Base-by-base conservation (phyloP, 2,888 invertebrate species). In the Lacanobia wlatinum region DNA sequence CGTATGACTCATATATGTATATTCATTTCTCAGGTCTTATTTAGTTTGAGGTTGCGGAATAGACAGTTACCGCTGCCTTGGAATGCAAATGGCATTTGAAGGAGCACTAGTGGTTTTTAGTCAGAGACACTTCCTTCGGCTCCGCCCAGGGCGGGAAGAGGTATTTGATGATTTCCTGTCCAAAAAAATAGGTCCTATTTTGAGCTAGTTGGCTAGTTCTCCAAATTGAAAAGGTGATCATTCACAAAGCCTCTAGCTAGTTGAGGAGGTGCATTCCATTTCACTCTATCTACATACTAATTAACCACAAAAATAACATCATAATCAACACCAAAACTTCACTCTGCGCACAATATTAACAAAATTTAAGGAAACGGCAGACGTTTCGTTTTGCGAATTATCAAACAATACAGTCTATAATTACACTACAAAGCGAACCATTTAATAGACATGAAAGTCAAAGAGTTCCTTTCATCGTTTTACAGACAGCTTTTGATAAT, bases 401-500 rank as follows among this genome's bases (percentile, higher is more conserved):
- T 71, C 60, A 83, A 83, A 84, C 73, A 73, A 71, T 66, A 50
- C 43, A 55, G 56, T 63, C 61, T 82, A 78, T 78, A 69, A 80
- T 82, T 82, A 78, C 70, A 78, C 80, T 80, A 80, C 78, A 78
- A 78, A 80, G 80, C 68, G 43, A 9, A 34, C 58, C 56, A 59
- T 64, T 59, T 59, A 78, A 64, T 78, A 64, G 59, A 74, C 60
- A 66, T 77, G 60, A 66, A 78, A 73, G 65, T 70, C 65, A 71
- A 70, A 73, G 73, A 82, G 62, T 65, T 82, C 43, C 61, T 81
- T 81, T 81, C 66, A 80, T 77, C 80, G 50, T 40, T 16, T n/a
- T 58, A 61, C 55, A 21, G 43, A 55, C 66, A 64, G 78, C 50
- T 76, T 78, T 74, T 67, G 74, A 63, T 61, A 76, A 82, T 82